Base-by-base conservation (phyloP, 2,888 invertebrate genomes). In the Tanypteryx hageni region DNA sequence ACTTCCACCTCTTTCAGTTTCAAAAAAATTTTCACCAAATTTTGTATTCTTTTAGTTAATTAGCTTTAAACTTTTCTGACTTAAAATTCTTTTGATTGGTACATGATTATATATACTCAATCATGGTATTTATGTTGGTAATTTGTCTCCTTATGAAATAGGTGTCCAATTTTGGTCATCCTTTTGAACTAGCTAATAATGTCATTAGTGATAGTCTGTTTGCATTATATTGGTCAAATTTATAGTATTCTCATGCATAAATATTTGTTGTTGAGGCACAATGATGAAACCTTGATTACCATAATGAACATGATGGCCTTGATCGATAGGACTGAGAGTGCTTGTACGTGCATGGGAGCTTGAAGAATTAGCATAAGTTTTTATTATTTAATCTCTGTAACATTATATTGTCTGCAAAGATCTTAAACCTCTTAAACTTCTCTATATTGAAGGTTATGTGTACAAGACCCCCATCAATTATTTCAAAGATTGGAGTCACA, bases 401-500 rank as follows among this genome's bases (percentile, higher is more conserved):
- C n/a, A 76, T 76, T 5, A 27, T 22, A 27, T 10, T 85, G 22
- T 9, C 14, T 10, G 18, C 11, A 56, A 85, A n/a, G n/a, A 85
- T 83, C 18, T 83, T 56, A 44, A 16, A 11, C 16, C 82, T 91
- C 59, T 85, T 10, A 56, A 92, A 56, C 82, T 83, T 91, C 16
- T 84, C 81, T 92, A n/a, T 92, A 92, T 93, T 94, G 27, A 93
- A 96, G 96, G 93, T 94, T 96, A 92, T 95, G 96, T 94, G 95
- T 95, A 92, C 94, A 93, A 58, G 96, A 97, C 95, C 96, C 97
- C 64, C 96, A 97, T 94, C 96, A 97, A 94, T 95, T 97, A 93
- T 96, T 96, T 94, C 95, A 96, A 94, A 96, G 96, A 94, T 94
- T 97, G 93, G 96, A 97, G 94, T 96, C 96, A 92, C 96, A 96